phyloP scores from a whole-genome alignment of 1,140 invertebrate genomes.

The Trichoplusia ni region DNA sequence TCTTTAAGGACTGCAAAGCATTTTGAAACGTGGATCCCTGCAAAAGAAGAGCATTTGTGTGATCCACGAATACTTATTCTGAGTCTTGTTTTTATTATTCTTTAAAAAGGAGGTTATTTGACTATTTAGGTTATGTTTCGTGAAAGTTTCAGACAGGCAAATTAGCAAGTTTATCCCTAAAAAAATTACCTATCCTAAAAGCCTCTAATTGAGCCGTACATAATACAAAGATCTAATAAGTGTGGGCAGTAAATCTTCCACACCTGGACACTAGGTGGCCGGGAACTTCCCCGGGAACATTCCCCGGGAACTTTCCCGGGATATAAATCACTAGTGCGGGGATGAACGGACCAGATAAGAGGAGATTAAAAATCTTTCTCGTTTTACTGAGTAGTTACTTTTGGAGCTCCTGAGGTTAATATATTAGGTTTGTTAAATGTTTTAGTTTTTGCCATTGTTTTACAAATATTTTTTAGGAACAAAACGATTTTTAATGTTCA shows the following conservation, averaged over 20 bases:
- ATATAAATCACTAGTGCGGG: slow-evolving; percentile 57
- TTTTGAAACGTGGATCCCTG: too few species aligned
- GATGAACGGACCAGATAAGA: slow-evolving; percentile 39
- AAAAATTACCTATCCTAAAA: slow-evolving; percentile 17
- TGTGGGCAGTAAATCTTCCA: slow-evolving; percentile 54
- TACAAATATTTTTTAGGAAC: too few species aligned
- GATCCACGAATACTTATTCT: too few species aligned
- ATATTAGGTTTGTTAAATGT: not conserved
- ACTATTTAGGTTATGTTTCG: too few species aligned
- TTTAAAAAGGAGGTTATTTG: too few species aligned
- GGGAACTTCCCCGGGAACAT: slow-evolving; percentile 42
- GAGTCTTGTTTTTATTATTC: too few species aligned
- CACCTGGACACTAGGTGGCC: slow-evolving; percentile 47
- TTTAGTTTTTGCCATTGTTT: too few species aligned
- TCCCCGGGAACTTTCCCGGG: slow-evolving; percentile 45
- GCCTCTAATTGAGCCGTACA: slow-evolving; percentile 25
- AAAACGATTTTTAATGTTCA: too few species aligned
- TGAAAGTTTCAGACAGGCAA: too few species aligned
- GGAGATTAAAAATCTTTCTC: slow-evolving; percentile 30
- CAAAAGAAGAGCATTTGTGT: too few species aligned
- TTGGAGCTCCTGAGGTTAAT: not conserved
- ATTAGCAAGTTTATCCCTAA: too few species aligned
- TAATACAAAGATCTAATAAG: slow-evolving; percentile 31
- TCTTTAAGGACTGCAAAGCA: too few species aligned
- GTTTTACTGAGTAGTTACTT: not conserved